Percentiles rank a stretch among this genome's conserved stretches.
Conservation (phyloP, 2,113 vertebrate genomes). For the Oryzias melastigma region DNA sequence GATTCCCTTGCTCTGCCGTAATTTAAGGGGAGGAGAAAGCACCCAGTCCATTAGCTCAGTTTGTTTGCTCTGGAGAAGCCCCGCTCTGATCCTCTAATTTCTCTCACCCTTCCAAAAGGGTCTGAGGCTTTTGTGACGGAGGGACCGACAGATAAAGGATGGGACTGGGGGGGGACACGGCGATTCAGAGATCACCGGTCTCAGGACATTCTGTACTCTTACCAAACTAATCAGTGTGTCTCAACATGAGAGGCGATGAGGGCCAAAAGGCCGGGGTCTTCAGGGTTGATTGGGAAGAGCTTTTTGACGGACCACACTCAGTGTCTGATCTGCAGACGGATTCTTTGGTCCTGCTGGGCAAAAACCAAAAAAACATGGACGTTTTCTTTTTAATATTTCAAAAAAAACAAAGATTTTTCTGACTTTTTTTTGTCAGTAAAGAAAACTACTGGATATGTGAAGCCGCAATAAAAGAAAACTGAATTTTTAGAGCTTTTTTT, state of each 20-base stretch:
- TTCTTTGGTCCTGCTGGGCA: conserved; percentile 1
- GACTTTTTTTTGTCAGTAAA: too few relatives aligned
- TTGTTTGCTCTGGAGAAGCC: conserved; percentile 91
- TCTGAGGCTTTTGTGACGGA: conserved; percentile 82
- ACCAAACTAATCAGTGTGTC: conserved; percentile 83
- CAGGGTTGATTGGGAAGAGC: conserved; percentile 85
- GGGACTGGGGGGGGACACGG: conserved; percentile 67
- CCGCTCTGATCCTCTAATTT: conserved; percentile 89
- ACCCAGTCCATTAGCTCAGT: conserved; percentile 86
- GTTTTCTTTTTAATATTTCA: too few relatives aligned
- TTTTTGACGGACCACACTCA: conserved; percentile 70
- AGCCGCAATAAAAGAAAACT: too few relatives aligned
- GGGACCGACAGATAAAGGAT: conserved; percentile 62
- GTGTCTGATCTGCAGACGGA: conserved; percentile 48
- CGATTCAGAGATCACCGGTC: conserved; percentile 81
- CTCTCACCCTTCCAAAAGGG: conserved; percentile 78
- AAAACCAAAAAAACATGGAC: too few relatives aligned
- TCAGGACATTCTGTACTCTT: conserved; percentile 83
- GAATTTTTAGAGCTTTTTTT: too few relatives aligned
- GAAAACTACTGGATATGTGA: too few relatives aligned
- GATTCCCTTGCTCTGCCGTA: conserved; percentile 86
- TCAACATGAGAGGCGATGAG: conserved; percentile 78
- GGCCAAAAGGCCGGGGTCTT: conserved; percentile 72
- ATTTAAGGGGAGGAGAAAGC: conserved; percentile 93
- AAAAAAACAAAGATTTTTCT: too few relatives aligned